Conservation (phyloP, 2,888 invertebrate species). For the Pristionchus exspectatus region DNA sequence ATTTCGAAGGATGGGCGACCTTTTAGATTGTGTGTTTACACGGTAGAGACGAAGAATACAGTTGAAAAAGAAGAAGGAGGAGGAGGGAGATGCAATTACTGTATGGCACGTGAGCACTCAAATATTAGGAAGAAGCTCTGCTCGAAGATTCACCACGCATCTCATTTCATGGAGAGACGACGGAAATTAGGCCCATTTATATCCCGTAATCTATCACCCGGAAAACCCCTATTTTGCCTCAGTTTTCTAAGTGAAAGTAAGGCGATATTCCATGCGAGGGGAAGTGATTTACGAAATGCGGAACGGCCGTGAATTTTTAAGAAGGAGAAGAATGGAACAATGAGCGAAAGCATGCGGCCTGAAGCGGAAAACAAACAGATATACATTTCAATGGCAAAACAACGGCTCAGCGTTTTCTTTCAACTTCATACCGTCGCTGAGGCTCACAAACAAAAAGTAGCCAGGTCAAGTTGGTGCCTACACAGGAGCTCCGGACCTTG, state of each 20-base stretch:
- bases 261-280: not conserved
- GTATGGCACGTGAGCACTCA: not conserved
- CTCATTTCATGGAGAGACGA: not conserved
- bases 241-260: not conserved
- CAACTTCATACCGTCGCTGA: too few relatives aligned
- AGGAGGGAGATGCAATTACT: conserved; percentile 4
- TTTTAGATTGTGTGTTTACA: not conserved
- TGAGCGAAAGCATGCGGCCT: not conserved
- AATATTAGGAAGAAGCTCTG: not conserved
- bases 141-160: conserved; percentile 6
- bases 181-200: conserved; percentile 2
- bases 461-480: too few relatives aligned
- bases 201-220: not conserved
- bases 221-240: not conserved
- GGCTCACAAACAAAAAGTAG: too few relatives aligned
- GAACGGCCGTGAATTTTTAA: not conserved
- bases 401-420: too few relatives aligned
- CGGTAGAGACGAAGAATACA: not conserved
- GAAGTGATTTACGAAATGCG: not conserved
- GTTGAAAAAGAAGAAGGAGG: not conserved
- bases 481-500: too few relatives aligned
- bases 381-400: not conserved
- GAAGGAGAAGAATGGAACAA: not conserved
- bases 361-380: not conserved
- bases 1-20: not conserved